Evolutionary conservation across 2,888 invertebrate genomes (phyloP).

Genomic region (Papilio protenor): DNA sequence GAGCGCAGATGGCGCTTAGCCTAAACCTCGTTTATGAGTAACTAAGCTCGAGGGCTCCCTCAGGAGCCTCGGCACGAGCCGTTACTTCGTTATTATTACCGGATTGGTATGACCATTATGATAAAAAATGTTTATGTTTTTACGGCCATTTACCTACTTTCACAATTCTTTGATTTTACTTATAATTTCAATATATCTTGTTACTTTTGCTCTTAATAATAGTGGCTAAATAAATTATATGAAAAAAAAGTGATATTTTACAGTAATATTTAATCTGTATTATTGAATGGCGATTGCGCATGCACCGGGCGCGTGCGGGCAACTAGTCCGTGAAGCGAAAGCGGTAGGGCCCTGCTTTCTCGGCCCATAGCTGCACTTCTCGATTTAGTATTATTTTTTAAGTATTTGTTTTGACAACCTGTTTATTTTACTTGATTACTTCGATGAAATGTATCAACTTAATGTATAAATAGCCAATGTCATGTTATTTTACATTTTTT

Average conservation of each 20-base stretch:
- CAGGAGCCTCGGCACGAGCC: too few relatives aligned
- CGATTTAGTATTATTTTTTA: conserved; percentile 5
- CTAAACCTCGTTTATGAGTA: too few relatives aligned
- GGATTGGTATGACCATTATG: too few relatives aligned
- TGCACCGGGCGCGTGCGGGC: conserved; percentile 52
- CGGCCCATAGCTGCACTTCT: conserved; percentile 42
- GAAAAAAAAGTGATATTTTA: not conserved
- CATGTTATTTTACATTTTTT: not conserved
- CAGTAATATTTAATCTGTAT: not conserved
- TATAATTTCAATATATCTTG: not conserved
- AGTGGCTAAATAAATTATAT: not conserved
- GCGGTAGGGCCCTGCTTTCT: conserved; percentile 59
- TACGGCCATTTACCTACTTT: too few relatives aligned
- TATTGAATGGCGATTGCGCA: conserved; percentile 43
- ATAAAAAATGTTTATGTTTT: too few relatives aligned
- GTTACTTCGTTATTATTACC: too few relatives aligned
- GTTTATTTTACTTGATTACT: not conserved
- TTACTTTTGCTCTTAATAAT: not conserved
- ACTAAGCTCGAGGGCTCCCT: too few relatives aligned
- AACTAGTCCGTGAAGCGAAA: conserved; percentile 61
- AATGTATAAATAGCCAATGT: too few relatives aligned
- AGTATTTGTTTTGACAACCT: not conserved
- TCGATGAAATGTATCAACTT: not conserved
- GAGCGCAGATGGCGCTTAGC: too few relatives aligned
- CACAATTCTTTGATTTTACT: not conserved